phyloP scores from a whole-genome alignment of 2,888 invertebrate species.

The Tromatobia lineatoria region DNA sequence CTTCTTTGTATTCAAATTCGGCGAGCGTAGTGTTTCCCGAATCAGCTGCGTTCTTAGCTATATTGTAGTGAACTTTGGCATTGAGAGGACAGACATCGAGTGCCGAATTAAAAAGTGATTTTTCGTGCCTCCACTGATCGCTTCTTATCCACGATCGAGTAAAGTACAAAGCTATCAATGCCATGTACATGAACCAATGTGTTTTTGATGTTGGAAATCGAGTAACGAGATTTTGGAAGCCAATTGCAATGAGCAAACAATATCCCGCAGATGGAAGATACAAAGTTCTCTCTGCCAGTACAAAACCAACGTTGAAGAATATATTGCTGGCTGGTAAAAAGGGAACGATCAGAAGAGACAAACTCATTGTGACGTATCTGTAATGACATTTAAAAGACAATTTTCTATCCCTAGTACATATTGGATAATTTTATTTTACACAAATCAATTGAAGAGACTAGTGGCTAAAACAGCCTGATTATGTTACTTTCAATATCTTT shows the following conservation, averaged over 20 bases:
- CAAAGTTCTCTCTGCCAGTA: constrained; percentile 94
- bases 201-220: constrained; percentile 69
- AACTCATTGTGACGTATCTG: constrained; percentile 87
- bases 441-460: too few species aligned
- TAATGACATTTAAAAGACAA: constrained; percentile 75
- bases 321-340: constrained; percentile 95
- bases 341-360: constrained; percentile 89
- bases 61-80: constrained; percentile 97
- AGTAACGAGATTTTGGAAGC: constrained; percentile 86
- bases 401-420: too few species aligned
- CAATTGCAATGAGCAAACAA: constrained; percentile 90
- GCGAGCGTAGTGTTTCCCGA: constrained; percentile 90
- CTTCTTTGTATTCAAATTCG: constrained; percentile 91
- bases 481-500: neutral
- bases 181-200: constrained; percentile 75
- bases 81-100: constrained; percentile 96
- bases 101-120: constrained; percentile 92
- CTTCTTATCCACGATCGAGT: constrained; percentile 87
- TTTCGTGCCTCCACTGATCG: constrained; percentile 93
- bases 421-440: too few species aligned
- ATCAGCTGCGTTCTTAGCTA: constrained; percentile 95
- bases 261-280: constrained; percentile 94
- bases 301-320: constrained; percentile 95
- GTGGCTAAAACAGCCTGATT: too few species aligned
- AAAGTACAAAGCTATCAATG: constrained; percentile 80